Conservation (phyloP, 2,113 vertebrate genomes). For the Dendropsophus ebraccatus region DNA sequence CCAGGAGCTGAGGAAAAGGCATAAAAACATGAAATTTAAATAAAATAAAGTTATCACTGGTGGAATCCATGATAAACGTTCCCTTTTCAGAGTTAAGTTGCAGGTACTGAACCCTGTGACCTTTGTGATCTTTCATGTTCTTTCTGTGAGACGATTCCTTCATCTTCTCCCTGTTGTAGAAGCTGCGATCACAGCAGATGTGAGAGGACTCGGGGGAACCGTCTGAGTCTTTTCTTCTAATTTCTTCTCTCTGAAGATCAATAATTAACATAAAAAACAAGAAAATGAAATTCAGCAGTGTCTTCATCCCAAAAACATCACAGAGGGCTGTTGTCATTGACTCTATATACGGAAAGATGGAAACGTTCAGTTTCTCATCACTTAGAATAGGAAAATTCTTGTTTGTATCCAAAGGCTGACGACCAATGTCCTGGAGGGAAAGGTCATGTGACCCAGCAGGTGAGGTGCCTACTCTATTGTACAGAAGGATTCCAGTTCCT, state of each 20-base stretch:
- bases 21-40: no score
- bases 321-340: not conserved
- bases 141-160: not conserved
- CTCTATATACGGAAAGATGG: not conserved
- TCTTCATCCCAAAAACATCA: not conserved
- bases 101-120: not conserved
- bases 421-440: no score
- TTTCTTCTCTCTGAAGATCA: constrained; percentile 34
- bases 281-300: not conserved
- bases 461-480: no score
- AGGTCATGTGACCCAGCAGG: no score
- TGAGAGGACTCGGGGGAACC: constrained; percentile 10
- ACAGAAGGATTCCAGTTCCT: no score
- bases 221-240: not conserved
- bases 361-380: no score
- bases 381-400: no score
- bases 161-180: not conserved
- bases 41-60: no score
- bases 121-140: not conserved
- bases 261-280: constrained; percentile 28
- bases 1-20: no score
- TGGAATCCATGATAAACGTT: no score
- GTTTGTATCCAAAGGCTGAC: no score
- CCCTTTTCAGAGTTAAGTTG: no score
- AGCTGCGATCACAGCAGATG: not conserved